Percentiles rank a stretch among this genome's conserved stretches.
Conservation (phyloP, 1,140 invertebrate genomes). For the Drosophila kepulauana region DNA sequence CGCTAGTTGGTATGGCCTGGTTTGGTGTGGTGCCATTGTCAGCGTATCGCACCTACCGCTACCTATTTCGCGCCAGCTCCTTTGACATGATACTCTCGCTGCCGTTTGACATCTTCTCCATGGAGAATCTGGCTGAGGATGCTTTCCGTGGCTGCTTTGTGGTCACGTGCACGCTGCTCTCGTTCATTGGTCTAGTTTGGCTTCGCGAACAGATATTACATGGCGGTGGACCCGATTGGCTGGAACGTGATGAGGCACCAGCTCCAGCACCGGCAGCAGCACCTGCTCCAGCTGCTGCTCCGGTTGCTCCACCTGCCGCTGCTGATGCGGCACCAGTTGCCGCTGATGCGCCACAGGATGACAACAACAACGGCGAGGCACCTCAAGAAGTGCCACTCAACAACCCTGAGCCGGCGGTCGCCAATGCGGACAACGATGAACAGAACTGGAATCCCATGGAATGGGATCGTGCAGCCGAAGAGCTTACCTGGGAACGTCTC, state of each 20-base stretch:
- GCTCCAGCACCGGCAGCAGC: conserved; percentile 74
- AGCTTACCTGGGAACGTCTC: conserved; percentile 98
- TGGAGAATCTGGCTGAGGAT: conserved; percentile 96
- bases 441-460: conserved; percentile 99
- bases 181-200: conserved; percentile 99
- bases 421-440: conserved; percentile 88
- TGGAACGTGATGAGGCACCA: conserved; percentile 89
- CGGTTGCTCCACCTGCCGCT: conserved; percentile 62
- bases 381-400: conserved; percentile 10
- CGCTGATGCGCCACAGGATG: conserved; percentile 80
- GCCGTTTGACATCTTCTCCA: conserved; percentile 96
- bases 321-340: conserved; percentile 55
- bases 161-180: conserved; percentile 97
- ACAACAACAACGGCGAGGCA: conserved; percentile 72
- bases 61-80: conserved; percentile 95
- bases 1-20: conserved; percentile 97
- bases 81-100: conserved; percentile 93
- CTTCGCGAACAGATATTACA: conserved; percentile 98
- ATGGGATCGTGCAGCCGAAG: conserved; percentile 98
- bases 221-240: conserved; percentile 98
- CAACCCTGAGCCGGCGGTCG: conserved; percentile 56
- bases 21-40: conserved; percentile 98
- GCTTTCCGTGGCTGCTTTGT: conserved; percentile 98
- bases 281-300: conserved; percentile 61
- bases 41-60: conserved; percentile 97